Evolutionary conservation across 2,888 invertebrate species (phyloP), one percentile per base, ranked within the genome.

Genomic region (Clivina fossor): DNA sequence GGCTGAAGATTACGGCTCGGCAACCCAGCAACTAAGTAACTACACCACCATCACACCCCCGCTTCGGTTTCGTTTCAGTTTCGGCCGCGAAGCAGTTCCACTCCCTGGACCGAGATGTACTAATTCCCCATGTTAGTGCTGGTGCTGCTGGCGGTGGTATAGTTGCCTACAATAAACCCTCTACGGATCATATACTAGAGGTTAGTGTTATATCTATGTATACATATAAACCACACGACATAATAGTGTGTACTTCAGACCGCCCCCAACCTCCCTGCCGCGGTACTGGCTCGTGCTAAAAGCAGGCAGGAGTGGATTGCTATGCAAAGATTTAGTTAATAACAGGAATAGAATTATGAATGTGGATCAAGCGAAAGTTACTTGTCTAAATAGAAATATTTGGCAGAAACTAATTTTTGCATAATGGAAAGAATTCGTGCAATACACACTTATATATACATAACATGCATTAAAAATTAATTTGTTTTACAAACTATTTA

Each of bases 201-300:
- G 53, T 53, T 53, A 53, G 16, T 53, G 53, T 53, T 53, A 53
- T 53, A 53, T 53, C 44, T 53, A 53, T 53, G 40, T 40, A 53
- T 53, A 53, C 44, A 53, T 40, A 53, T 53, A 53, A 53, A 53
- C 53, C 53, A 35, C 53, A 53, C 44, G 53, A 53, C 44, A 53
- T 53, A 53, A 33, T 53, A 53, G 53, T 40, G 30, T 30, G 26
- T n/a, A n/a, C n/a, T n/a, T n/a, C 22, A 19, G 33, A 47, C 47
- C 47, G 15, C 32, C 32, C 33, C 16, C n/a, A n/a, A n/a, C n/a
- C n/a, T n/a, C n/a, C n/a, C n/a, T n/a, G n/a, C n/a, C n/a, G n/a
- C n/a, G n/a, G n/a, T n/a, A n/a, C n/a, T n/a, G n/a, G n/a, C n/a
- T n/a, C n/a, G n/a, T n/a, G n/a, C n/a, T n/a, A n/a, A n/a, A n/a